A percentile compares a stretch with the other conserved stretches of the same genome.
Evolutionary conservation across 1,140 invertebrate genomes (phyloP).

Genomic region (Archivesica marissinica): DNA sequence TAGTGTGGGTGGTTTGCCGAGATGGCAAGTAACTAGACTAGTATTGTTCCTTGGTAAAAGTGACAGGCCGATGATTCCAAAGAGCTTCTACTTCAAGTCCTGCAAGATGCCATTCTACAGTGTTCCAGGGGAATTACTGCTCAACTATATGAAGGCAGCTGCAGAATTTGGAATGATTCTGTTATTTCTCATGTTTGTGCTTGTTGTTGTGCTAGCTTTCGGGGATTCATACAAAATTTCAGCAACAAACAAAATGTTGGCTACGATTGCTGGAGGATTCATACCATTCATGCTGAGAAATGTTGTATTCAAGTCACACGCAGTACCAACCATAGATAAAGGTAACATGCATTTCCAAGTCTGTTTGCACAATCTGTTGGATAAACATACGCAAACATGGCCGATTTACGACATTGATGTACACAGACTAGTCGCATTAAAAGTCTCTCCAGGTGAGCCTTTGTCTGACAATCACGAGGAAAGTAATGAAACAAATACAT

Average conservation of each 20-base stretch:
- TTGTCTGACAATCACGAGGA: background rate
- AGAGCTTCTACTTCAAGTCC: constrained; percentile 41
- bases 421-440: background rate
- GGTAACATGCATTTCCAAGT: constrained; percentile 18
- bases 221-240: constrained; percentile 58
- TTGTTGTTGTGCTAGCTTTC: constrained; percentile 61
- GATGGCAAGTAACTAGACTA: constrained; percentile 12
- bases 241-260: constrained; percentile 58
- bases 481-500: background rate
- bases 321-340: constrained; percentile 8
- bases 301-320: constrained; percentile 30
- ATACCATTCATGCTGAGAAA: constrained; percentile 62
- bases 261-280: constrained; percentile 61
- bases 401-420: constrained; percentile 52
- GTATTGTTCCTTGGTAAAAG: constrained; percentile 51
- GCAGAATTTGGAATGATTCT: constrained; percentile 40
- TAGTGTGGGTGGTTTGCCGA: constrained; percentile 8
- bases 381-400: constrained; percentile 30
- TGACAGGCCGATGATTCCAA: constrained; percentile 49
- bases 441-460: background rate
- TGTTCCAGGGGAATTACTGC: constrained; percentile 38
- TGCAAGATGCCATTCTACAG: constrained; percentile 44
- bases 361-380: constrained; percentile 21
- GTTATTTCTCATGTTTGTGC: constrained; percentile 59
- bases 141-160: constrained; percentile 15